Evolutionary conservation across 2,113 vertebrate species (phyloP), one percentile per base, ranked within the genome.

Genomic region (Andinoacara biseriatus): DNA sequence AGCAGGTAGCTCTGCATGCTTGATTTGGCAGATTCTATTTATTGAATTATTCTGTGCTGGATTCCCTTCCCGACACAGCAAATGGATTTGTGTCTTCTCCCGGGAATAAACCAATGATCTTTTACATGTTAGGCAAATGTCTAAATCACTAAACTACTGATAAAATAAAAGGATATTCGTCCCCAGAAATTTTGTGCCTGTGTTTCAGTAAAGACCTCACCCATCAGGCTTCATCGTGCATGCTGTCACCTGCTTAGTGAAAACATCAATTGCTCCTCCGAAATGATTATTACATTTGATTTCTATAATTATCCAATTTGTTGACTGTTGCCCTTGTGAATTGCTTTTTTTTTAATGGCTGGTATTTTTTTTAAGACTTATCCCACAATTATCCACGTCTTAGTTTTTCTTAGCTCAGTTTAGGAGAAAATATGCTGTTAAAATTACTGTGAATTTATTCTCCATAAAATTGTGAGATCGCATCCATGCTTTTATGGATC

Each of bases 241-340:
- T 61, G 26, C n/a, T 60, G 3, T 52, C 26, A 61, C 59, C 46
- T 62, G 76, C 29, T 22, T 9, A 33, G n/a, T 58, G 35, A 78
- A 62, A 62, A 63, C 14, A n/a, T 65, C 6, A 3, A 63, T 63
- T 54, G 54, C 18, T 33, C 26, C 26, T 33, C 20, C 54, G 31
- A 72, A 72, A n/a, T 33, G 26, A 18, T n/a, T 38, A 38, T 56
- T 62, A 33, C 1, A 0, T 77, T 17, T 35, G 9, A 35, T 35
- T 78, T 78, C 46, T 52, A 24, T 54, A 35, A 63, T 62, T 35
- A 78, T 78, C 13, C 13, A 60, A 24, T 72, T 74, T 74, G 57
- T 49, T 5, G 15, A 54, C 10, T 17, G 20, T 38, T 52, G 26
- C 4, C n/a, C 26, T 33, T 49, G 29, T 3, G 58, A 52, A 22